Evolutionary conservation across 2,113 vertebrate species (phyloP).

Genomic region (Nycticorax nycticorax): DNA sequence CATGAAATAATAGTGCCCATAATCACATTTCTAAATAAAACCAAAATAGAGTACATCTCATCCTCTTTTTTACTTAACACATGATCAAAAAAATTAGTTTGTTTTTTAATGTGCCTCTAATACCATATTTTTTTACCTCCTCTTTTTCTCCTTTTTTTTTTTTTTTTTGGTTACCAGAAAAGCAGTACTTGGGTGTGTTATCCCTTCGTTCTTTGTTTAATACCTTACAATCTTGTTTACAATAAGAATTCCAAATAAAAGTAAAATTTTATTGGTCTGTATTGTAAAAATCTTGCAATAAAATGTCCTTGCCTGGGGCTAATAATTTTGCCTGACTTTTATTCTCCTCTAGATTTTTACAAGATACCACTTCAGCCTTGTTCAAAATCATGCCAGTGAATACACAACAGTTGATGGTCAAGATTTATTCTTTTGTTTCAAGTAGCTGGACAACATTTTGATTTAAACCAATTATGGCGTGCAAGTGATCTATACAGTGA

Average conservation of each 20-base stretch:
- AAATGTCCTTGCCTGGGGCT: neutral
- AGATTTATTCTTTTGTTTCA: neutral
- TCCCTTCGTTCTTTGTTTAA: neutral
- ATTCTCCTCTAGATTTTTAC: neutral
- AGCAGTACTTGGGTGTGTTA: neutral
- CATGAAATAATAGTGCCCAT: neutral
- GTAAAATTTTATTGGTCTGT: conserved; percentile 3
- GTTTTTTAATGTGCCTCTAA: neutral
- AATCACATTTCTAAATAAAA: neutral
- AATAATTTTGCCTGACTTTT: neutral
- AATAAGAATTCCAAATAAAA: neutral
- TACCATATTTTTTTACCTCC: neutral
- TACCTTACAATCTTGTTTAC: neutral
- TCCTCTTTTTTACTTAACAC: neutral
- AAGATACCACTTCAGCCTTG: neutral
- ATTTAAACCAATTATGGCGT: neutral
- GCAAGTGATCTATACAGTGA: neutral
- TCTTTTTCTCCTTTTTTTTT: neutral
- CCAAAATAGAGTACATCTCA: neutral
- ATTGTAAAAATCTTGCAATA: conserved; percentile 11
- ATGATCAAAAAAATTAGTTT: neutral
- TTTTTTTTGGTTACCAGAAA: neutral
- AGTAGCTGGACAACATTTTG: neutral
- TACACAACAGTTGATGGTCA: neutral
- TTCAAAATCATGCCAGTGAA: neutral